These are phyloP conservation scores for Timema podura DNA, from an alignment of 2,888 invertebrate genomes.

Conservation along the genomic window DNA sequence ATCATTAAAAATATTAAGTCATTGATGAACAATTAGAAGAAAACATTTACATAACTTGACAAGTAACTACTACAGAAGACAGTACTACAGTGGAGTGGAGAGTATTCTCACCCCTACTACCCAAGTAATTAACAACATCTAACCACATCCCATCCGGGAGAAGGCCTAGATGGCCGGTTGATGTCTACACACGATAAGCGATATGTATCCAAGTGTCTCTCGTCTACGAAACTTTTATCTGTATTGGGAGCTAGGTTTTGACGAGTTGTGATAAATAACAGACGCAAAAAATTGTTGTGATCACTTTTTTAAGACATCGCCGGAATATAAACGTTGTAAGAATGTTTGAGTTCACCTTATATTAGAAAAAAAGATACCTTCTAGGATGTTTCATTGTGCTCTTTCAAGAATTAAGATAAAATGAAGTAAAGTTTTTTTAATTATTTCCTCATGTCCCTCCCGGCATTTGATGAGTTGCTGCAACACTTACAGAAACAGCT, in stretches of 20 bases:
- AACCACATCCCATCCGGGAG: too few relatives aligned
- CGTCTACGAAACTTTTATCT: neutral
- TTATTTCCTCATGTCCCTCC: neutral
- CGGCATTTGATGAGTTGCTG: constrained; percentile 1
- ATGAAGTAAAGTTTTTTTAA: neutral
- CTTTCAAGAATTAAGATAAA: neutral
- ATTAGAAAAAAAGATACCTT: neutral
- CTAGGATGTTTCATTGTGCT: neutral
- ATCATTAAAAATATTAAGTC: too few relatives aligned
- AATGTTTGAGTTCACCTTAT: neutral
- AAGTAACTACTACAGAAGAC: too few relatives aligned
- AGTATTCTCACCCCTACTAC: too few relatives aligned
- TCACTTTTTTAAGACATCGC: constrained; percentile 3
- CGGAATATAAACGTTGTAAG: neutral
- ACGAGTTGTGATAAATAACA: neutral
- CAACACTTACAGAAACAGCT: neutral
- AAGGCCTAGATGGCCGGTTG: neutral
- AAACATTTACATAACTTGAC: too few relatives aligned
- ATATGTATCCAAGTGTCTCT: neutral
- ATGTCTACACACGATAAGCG: neutral
- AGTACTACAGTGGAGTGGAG: too few relatives aligned
- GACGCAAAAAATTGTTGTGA: neutral
- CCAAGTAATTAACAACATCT: too few relatives aligned
- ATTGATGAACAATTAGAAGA: too few relatives aligned
- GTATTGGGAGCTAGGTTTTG: neutral